phyloP scores from a whole-genome alignment of 1,140 invertebrate species.

The Drosophila melanica region DNA sequence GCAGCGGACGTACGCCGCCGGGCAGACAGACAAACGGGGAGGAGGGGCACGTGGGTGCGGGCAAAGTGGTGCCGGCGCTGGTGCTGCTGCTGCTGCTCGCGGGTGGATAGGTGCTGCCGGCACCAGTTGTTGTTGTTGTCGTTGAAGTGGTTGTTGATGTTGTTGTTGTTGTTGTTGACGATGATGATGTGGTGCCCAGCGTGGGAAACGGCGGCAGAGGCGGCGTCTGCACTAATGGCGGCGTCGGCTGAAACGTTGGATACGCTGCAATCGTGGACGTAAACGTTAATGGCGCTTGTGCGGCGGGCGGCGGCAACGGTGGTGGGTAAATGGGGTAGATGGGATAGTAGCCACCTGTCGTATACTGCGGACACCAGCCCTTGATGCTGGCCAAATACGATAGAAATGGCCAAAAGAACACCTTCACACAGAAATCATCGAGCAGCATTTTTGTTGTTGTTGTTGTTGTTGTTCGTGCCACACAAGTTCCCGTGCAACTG shows the following conservation, averaged over 20 bases:
- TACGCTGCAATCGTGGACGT: conserved; percentile 58
- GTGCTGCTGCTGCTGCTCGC: conserved; percentile 20
- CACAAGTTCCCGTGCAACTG: conserved; percentile 28
- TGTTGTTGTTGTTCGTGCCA: conserved; percentile 1
- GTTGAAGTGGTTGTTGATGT: conserved; percentile 29
- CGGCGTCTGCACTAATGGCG: conserved; percentile 46
- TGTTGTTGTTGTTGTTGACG: conserved; percentile 24
- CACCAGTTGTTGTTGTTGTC: conserved; percentile 31
- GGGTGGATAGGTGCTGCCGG: conserved; percentile 6
- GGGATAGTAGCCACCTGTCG: conserved; percentile 73
- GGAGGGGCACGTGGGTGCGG: conserved; percentile 59
- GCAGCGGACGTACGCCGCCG: conserved; percentile 58
- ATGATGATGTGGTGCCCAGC: conserved; percentile 1
- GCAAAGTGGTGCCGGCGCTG: conserved; percentile 42
- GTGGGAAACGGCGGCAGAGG: conserved; percentile 20
- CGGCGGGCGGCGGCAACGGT: conserved; percentile 28
- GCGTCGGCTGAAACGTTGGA: conserved; percentile 69
- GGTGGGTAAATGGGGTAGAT: conserved; percentile 55
- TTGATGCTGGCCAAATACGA: conserved; percentile 78
- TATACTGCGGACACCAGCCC: conserved; percentile 73
- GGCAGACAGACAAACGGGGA: conserved; percentile 70
- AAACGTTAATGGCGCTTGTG: conserved; percentile 42
- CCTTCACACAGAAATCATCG: conserved; percentile 76
- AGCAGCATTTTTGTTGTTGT: conserved; percentile 51
- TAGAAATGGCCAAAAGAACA: conserved; percentile 80